Percentiles rank a stretch among this genome's conserved stretches.
Evolutionary conservation across 2,888 invertebrate species (phyloP).

Genomic region (Tachystola acroxantha): DNA sequence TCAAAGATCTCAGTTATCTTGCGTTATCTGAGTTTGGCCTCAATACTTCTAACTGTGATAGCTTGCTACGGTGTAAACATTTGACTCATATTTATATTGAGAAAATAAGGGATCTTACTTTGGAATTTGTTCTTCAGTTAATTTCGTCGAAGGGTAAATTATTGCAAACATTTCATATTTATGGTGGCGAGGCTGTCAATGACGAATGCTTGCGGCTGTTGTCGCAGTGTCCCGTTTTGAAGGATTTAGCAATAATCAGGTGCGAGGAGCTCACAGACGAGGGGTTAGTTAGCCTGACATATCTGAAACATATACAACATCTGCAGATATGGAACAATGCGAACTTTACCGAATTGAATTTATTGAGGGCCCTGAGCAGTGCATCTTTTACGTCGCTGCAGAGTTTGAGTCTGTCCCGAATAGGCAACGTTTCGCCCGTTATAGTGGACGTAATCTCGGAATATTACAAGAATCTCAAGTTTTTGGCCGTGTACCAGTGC

Average conservation of each 20-base stretch:
- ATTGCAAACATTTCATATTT: constrained; percentile 51
- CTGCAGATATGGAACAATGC: constrained; percentile 68
- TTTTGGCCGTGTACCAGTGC: constrained; percentile 65
- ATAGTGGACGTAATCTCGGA: constrained; percentile 62
- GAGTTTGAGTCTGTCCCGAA: constrained; percentile 61
- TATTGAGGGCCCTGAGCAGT: constrained; percentile 47
- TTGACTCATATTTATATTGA: constrained; percentile 59
- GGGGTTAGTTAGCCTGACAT: constrained; percentile 42
- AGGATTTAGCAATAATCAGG: constrained; percentile 57
- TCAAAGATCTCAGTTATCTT: constrained; percentile 47
- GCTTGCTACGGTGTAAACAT: constrained; percentile 46
- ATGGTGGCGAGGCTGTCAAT: constrained; percentile 55
- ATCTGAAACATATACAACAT: constrained; percentile 41
- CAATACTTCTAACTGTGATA: constrained; percentile 43
- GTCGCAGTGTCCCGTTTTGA: constrained; percentile 46
- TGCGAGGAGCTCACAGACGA: constrained; percentile 61
- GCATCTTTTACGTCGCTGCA: constrained; percentile 41
- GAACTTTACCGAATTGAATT: constrained; percentile 48
- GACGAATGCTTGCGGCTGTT: constrained; percentile 49
- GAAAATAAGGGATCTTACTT: constrained; percentile 52
- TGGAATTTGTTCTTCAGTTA: constrained; percentile 47
- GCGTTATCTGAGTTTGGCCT: constrained; percentile 64
- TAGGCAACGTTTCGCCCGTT: constrained; percentile 53
- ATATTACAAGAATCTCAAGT: constrained; percentile 57
- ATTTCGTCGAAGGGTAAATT: constrained; percentile 45